Evolutionary conservation across 2,797 vertebrate genomes (phyloP).

Genomic region (Gephyroberyx darwinii): DNA sequence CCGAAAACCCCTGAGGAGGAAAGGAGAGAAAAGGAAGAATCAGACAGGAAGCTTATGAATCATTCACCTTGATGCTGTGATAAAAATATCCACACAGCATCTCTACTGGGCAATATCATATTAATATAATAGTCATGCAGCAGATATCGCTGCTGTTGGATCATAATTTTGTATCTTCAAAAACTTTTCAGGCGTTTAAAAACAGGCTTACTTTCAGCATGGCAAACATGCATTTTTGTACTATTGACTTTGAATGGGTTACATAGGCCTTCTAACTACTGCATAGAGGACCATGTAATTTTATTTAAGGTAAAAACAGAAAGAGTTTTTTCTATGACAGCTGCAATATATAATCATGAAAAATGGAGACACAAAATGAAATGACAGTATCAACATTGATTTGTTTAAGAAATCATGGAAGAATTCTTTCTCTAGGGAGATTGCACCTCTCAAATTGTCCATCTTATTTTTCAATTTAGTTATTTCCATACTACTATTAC

Average conservation of each 20-base stretch:
- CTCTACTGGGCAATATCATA: constrained; percentile 13
- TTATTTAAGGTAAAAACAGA: background rate
- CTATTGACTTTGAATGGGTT: too few relatives aligned
- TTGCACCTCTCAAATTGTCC: constrained; percentile 32
- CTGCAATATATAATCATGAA: constrained; percentile 22
- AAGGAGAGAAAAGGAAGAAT: constrained; percentile 48
- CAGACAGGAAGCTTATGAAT: constrained; percentile 51
- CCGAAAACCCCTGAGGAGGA: constrained; percentile 92
- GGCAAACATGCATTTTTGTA: too few relatives aligned
- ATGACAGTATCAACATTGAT: constrained; percentile 41
- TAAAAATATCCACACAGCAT: constrained; percentile 53
- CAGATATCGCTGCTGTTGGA: constrained; percentile 9
- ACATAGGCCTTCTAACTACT: background rate
- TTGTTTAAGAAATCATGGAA: constrained; percentile 45
- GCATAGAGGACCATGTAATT: background rate
- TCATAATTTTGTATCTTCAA: background rate
- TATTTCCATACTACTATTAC: constrained; percentile 72
- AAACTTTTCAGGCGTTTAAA: constrained; percentile 7
- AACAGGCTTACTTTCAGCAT: background rate
- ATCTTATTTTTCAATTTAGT: constrained; percentile 49
- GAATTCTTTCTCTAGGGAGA: constrained; percentile 32
- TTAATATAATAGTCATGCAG: constrained; percentile 7
- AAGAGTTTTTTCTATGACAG: constrained; percentile 14
- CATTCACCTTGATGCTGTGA: constrained; percentile 46
- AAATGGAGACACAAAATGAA: constrained; percentile 60